Base-by-base conservation (phyloP, 53 echinoderm and acorn worm species). In the Apostichopus leukothele region DNA sequence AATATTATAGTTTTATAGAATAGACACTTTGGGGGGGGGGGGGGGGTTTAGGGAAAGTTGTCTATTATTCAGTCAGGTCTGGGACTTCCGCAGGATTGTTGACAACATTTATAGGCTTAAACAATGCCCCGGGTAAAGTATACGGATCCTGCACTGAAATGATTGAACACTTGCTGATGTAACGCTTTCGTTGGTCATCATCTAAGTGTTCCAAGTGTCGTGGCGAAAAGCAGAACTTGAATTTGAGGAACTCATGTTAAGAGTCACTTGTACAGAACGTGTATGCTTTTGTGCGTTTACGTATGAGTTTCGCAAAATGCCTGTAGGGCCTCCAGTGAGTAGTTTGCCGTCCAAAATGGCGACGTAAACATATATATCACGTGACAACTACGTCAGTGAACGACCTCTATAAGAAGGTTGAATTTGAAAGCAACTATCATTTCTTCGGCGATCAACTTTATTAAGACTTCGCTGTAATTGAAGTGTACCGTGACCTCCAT, bases 101-200 rank as follows among this genome's bases (percentile, higher is more conserved):
- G n/a, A 75, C 19, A 25, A 16, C 76, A 16, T n/a, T 75, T n/a
- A 75, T 14, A 10, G n/a, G 19, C 19, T 75, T 75, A 39, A 75
- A 75, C 76, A 75, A 75, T 25, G 13, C 76, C 76, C 19, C 76
- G 10, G 76, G 76, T 39, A 75, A 75, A 75, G 12, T 75, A n/a
- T 75, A 75, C 1, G 76, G 76, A 75, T 75, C 75, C 75, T 75
- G 4, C 75, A 75, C 75, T 23, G 1, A 10, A 18, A 75, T 75
- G 11, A 75, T 75, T 12, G 27, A 75, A 75, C 75, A 75, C 76
- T 75, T 75, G 6, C 14, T 10, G 23, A 75, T 14, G 39, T 22
- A 14, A 20, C 76, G 19, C 76, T 16, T 75, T 75, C 39, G 9
- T 14, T 75, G 76, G 12, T 75, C 23, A 16, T 75, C 76, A 75